Base-by-base conservation (phyloP, 2,888 invertebrate species). In the Meteorus cinctellus region DNA sequence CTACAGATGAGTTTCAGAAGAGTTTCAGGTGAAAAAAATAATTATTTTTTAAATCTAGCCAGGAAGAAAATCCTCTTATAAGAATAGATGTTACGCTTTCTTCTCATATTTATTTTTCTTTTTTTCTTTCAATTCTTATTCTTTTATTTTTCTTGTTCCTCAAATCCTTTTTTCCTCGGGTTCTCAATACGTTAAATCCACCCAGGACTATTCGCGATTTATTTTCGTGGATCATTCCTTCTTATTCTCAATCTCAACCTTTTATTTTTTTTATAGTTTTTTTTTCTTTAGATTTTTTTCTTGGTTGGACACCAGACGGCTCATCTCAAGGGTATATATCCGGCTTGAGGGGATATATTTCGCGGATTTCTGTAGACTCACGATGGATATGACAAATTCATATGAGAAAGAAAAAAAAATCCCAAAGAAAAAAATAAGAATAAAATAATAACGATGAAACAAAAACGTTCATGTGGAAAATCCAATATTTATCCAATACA, bases 171-270 rank as follows among this genome's bases (percentile, higher is more conserved):
- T 24, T 77, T 73, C 72, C 59, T 70, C 67, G 78, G 59, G 48
- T 59, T 70, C 65, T 65, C 77, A 55, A 75, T 76, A 67, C 72
- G 72, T 71, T 29, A 12, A 72, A 36, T 67, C 75, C 67, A 72
- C 48, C 19, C 70, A 63, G 69, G 67, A 48, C 34, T 51, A 41
- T 60, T 36, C 51, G 24, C 55, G 75, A 80, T 76, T 77, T 77
- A 79, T 74, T 70, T 71, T 72, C 34, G 19, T 48, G 66, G 65
- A 71, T 62, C 71, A 72, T 74, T 76, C 69, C 59, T 34, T 62
- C 36, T 75, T 55, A 36, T 73, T 60, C 59, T 41, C 55, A 34
- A 27, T 55, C 27, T 12, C 55, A 10, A 51, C 29, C 29, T n/a
- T 63, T 31, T 66, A 24, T 45, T 62, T 67, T 72, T 68, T 19